Percentiles rank a stretch among this genome's conserved stretches.
These are phyloP conservation scores for Oncorhynchus nerka DNA, from an alignment of 2,113 vertebrate species.

Conservation along the genomic window DNA sequence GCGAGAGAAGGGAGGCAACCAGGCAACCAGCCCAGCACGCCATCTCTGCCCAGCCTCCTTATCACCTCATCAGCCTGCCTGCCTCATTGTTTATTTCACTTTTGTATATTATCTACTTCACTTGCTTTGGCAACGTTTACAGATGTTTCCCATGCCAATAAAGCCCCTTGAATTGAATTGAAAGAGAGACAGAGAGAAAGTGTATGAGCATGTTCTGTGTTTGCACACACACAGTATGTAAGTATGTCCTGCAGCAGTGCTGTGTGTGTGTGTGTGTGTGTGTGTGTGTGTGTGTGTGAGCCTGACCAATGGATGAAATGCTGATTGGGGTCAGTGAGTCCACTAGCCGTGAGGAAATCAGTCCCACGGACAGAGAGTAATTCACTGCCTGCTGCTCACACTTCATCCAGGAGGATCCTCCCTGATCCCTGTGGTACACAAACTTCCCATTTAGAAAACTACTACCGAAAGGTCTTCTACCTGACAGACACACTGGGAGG, in stretches of 20 bases:
- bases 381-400: constrained; percentile 23
- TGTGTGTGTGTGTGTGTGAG: not conserved
- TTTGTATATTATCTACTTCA: no score
- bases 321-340: constrained; percentile 40
- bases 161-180: no score
- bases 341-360: constrained; percentile 3
- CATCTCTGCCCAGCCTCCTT: constrained; percentile 46
- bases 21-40: constrained; percentile 11
- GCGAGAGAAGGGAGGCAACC: not conserved
- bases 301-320: not conserved
- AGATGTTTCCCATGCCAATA: no score
- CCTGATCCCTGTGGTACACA: not conserved
- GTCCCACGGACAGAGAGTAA: not conserved
- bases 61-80: constrained; percentile 49
- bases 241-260: not conserved
- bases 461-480: not conserved
- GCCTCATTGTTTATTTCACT: not conserved
- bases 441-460: not conserved
- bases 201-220: no score
- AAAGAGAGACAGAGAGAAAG: no score
- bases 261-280: not conserved
- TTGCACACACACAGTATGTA: no score
- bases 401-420: constrained; percentile 23
- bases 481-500: not conserved
- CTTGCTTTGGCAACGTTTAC: no score